Conservation (phyloP, 2,113 vertebrate species). For the Canis aureus region DNA sequence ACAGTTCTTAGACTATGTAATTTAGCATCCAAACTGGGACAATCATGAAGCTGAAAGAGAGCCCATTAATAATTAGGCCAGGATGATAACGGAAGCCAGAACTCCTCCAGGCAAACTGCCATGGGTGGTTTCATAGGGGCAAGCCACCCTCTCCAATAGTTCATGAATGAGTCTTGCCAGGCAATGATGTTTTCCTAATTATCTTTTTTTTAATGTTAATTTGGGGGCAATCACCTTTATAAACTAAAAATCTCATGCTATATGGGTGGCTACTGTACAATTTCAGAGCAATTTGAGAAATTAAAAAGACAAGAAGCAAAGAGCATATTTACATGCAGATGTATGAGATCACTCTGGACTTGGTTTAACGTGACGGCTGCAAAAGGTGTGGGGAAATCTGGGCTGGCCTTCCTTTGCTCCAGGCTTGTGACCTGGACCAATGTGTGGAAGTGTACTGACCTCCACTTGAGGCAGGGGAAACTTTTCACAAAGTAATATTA, state of each 20-base stretch:
- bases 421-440: not conserved
- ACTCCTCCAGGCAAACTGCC: not conserved
- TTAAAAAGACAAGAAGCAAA: not conserved
- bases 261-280: not conserved
- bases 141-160: not conserved
- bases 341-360: not conserved
- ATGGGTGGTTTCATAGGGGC: not conserved
- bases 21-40: conserved; percentile 64
- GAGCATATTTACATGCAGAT: not conserved
- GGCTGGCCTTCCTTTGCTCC: not conserved
- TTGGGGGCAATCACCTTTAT: conserved; percentile 31
- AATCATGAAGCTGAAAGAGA: not conserved
- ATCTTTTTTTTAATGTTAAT: conserved; percentile 8
- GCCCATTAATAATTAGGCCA: conserved; percentile 61
- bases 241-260: not conserved
- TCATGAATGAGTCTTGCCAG: not conserved
- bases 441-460: not conserved
- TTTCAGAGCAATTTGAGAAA: not conserved
- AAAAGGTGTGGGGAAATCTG: not conserved
- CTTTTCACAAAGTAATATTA: not conserved
- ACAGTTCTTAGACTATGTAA: conserved; percentile 40
- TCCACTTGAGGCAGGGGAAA: not conserved
- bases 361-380: not conserved
- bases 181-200: not conserved
- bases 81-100: not conserved